Percentiles rank a stretch among this genome's conserved stretches.
phyloP scores from a whole-genome alignment of 2,797 vertebrate genomes.

The Meda fulgida region DNA sequence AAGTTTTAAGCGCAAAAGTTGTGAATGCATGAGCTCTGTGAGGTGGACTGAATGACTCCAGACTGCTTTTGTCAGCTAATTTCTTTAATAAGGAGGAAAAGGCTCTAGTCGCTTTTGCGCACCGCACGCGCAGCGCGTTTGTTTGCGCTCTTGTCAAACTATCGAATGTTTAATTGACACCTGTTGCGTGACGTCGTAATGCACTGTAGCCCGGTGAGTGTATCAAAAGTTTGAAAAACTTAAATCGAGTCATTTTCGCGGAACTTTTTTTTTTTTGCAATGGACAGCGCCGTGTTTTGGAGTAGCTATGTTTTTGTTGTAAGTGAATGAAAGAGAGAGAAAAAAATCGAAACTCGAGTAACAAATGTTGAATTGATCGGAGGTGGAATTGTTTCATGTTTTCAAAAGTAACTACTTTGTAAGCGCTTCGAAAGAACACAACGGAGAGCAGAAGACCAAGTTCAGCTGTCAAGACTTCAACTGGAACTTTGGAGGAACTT shows the following conservation, averaged over 20 bases:
- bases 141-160: slow-evolving; percentile 27
- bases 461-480: slow-evolving; percentile 40
- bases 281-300: slow-evolving; percentile 43
- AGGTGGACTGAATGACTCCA: slow-evolving; percentile 32
- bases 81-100: slow-evolving; percentile 38
- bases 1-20: slow-evolving; percentile 3
- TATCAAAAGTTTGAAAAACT: not conserved
- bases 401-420: slow-evolving; percentile 42
- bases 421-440: slow-evolving; percentile 40
- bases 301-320: slow-evolving; percentile 23
- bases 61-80: slow-evolving; percentile 36
- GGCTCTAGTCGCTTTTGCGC: not conserved
- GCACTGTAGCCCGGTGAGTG: slow-evolving; percentile 26
- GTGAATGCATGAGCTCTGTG: slow-evolving; percentile 13
- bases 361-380: slow-evolving; percentile 15
- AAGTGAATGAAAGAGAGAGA: slow-evolving; percentile 37
- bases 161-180: slow-evolving; percentile 50
- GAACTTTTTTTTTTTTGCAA: not conserved
- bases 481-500: slow-evolving; percentile 49
- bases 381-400: slow-evolving; percentile 49
- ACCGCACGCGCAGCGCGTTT: slow-evolving; percentile 12
- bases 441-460: slow-evolving; percentile 23
- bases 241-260: not conserved
- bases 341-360: slow-evolving; percentile 2
- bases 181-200: slow-evolving; percentile 55